Base-by-base conservation (phyloP, 2,797 vertebrate genomes). In the Danio choprae region DNA sequence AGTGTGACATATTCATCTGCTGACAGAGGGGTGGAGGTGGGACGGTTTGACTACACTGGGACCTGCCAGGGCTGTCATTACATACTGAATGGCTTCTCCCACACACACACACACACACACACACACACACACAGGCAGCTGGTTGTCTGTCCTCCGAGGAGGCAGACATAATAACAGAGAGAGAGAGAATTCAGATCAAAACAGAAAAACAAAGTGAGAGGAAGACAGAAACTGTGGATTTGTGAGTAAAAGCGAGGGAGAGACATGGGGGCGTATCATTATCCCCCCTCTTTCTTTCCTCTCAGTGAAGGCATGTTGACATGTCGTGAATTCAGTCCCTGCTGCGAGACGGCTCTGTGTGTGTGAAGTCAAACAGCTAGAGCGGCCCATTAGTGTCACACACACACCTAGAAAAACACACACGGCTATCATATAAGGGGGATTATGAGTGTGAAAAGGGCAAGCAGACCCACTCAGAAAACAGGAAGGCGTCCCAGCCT, bases 361-460 rank as follows among this genome's bases (percentile, higher is more conserved):
- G 77, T 87, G 84, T 83, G 68, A 86, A 92, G 89, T 90, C 89
- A 90, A 90, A 91, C 87, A 89, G 89, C 89, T 85, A 77, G 84
- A 88, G 88, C 86, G 81, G 83, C 90, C 90, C 88, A 93, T 94
- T 93, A 93, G 92, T 91, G 90, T 92, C 89, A 91, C 84, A 86
- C 87, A 86, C 87, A 87, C 80, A 60, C 84, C 63, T 72, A 81
- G 65, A 73, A 44, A 80, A 79, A 82, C 68, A 73, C 64, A 69
- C 74, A 82, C 29, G 3, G 51, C 59, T 59, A 65, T 65, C 88
- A 87, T 73, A 74, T 80, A 58, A 70, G 78, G 70, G 51, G 65
- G 76, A 74, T 76, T 63, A 79, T 64, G 81, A 84, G 70, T 82
- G 83, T 81, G 81, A 82, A 81, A 85, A 80, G 81, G 75, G 71